Evolutionary conservation across 2,888 invertebrate genomes (phyloP).

Genomic region (Nudaria mundana): DNA sequence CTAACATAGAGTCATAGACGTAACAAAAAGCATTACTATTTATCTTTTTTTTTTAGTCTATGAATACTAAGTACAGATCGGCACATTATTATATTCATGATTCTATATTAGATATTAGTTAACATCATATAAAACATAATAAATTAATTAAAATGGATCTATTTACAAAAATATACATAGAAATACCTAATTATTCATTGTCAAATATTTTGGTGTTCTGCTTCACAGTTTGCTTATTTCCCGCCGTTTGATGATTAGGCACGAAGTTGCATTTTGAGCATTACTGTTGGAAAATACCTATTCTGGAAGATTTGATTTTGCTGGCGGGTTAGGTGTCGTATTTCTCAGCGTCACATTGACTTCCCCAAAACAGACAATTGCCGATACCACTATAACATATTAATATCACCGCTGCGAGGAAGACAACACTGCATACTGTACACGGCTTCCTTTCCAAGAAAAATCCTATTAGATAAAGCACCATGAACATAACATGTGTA

Average conservation of each 20-base stretch:
- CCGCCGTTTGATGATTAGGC: slow-evolving; percentile 35
- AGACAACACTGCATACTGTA: slow-evolving; percentile 97
- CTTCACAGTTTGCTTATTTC: slow-evolving; percentile 29
- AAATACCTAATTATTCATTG: slow-evolving; percentile 29
- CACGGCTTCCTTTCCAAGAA: slow-evolving; percentile 98
- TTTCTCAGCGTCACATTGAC: slow-evolving; percentile 86
- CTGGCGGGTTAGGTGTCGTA: slow-evolving; percentile 77
- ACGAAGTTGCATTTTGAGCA: slow-evolving; percentile 64
- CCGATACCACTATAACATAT: slow-evolving; percentile 98
- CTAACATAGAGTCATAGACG: no score
- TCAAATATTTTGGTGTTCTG: slow-evolving; percentile 23
- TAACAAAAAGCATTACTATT: no score
- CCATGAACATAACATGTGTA: slow-evolving; percentile 98
- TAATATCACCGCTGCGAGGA: slow-evolving; percentile 94
- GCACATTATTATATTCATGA: slow-evolving; percentile 37
- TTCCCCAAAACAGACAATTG: slow-evolving; percentile 95
- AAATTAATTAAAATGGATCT: slow-evolving; percentile 38
- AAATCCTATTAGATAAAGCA: slow-evolving; percentile 97
- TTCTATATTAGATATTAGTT: slow-evolving; percentile 22
- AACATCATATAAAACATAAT: slow-evolving; percentile 20
- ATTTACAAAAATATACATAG: slow-evolving; percentile 67
- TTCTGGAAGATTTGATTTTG: slow-evolving; percentile 40
- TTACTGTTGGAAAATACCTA: slow-evolving; percentile 42
- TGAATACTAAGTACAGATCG: slow-evolving; percentile 71
- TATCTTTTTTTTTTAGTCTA: no score